phyloP scores from a whole-genome alignment of 1,140 invertebrate species.

The Pseudachorutes palmiensis region DNA sequence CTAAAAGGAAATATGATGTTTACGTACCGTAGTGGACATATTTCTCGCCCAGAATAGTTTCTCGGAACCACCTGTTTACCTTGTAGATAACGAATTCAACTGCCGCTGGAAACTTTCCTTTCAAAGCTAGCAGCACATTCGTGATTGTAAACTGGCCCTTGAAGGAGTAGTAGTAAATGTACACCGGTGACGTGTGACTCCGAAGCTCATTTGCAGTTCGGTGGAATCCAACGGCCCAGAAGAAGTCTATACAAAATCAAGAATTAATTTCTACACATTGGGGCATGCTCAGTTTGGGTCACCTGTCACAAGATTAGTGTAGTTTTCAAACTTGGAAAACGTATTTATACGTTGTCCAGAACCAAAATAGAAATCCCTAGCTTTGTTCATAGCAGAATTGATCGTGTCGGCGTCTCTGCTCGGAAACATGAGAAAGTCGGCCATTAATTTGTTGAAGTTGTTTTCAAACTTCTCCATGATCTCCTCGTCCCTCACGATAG shows the following conservation, averaged over 20 bases:
- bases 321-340: slow-evolving; percentile 3
- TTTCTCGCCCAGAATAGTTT: slow-evolving; percentile 12
- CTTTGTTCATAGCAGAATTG: neutral
- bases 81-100: slow-evolving; percentile 6
- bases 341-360: slow-evolving; percentile 4
- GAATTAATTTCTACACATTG: no score
- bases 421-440: slow-evolving; percentile 16
- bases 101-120: neutral
- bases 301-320: slow-evolving; percentile 18
- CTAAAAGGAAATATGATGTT: neutral
- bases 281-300: neutral
- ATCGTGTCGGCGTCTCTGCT: neutral
- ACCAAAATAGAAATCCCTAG: neutral
- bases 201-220: slow-evolving; percentile 18
- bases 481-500: slow-evolving; percentile 10
- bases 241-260: slow-evolving; percentile 5
- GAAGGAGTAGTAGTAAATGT: slow-evolving; percentile 23
- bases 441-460: neutral
- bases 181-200: slow-evolving; percentile 10
- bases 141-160: slow-evolving; percentile 9
- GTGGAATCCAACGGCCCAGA: neutral
- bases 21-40: neutral
- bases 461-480: slow-evolving; percentile 13
- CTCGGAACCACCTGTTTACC: neutral
- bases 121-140: slow-evolving; percentile 8